Evolutionary conservation across 2,113 vertebrate species (phyloP).

Genomic region (Esox niger): DNA sequence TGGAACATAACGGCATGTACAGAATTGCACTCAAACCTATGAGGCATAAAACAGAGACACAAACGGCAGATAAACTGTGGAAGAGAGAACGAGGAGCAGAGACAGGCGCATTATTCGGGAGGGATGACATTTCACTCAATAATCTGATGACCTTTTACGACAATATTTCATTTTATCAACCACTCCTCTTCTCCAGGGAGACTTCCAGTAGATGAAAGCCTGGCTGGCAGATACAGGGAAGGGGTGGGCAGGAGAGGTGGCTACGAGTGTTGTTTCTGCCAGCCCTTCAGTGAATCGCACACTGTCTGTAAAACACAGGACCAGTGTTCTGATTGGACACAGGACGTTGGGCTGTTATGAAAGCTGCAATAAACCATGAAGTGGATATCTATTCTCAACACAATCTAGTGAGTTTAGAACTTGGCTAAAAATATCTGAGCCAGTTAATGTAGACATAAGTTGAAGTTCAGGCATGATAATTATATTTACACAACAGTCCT

Average conservation of each 20-base stretch:
- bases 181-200: slow-evolving; percentile 1
- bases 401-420: neutral
- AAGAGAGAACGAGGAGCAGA: neutral
- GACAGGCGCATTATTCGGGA: slow-evolving; percentile 1
- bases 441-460: neutral
- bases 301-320: neutral
- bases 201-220: neutral
- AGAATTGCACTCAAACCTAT: neutral
- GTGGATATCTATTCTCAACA: neutral
- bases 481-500: no score
- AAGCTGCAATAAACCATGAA: neutral
- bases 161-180: slow-evolving; percentile 13
- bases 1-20: neutral
- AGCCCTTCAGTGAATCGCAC: neutral
- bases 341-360: neutral
- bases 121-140: slow-evolving; percentile 11
- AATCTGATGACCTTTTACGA: slow-evolving; percentile 18
- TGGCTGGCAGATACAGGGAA: neutral
- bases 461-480: neutral
- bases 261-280: neutral
- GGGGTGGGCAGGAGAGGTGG: neutral
- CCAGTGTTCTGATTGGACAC: neutral
- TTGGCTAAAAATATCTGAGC: neutral
- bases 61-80: neutral
- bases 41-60: neutral